Percentiles rank a stretch among this genome's conserved stretches.
These are phyloP conservation scores for Trachurus trachurus DNA, from an alignment of 2,797 vertebrate species.

Conservation along the genomic window DNA sequence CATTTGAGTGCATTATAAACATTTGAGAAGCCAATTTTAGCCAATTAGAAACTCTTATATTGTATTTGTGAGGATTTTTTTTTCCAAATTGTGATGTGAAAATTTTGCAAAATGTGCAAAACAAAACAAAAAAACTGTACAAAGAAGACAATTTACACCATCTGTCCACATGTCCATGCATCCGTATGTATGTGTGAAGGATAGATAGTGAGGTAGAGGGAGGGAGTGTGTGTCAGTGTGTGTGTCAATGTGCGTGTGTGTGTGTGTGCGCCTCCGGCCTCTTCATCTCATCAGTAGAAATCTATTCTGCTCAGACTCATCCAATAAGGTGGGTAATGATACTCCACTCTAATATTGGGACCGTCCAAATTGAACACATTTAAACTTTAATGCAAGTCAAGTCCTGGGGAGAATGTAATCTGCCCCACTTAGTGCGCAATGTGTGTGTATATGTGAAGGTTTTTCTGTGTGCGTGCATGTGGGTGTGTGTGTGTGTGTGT, in stretches of 20 bases:
- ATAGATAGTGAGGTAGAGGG: slow-evolving; percentile 13
- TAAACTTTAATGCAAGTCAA: slow-evolving; percentile 84
- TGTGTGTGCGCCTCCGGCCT: slow-evolving; percentile 67
- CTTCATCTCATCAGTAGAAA: slow-evolving; percentile 82
- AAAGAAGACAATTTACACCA: slow-evolving; percentile 34
- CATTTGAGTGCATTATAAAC: not conserved
- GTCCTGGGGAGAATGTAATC: slow-evolving; percentile 80
- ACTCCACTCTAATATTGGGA: slow-evolving; percentile 80
- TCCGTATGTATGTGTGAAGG: slow-evolving; percentile 28
- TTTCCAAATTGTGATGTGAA: not conserved
- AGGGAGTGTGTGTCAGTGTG: slow-evolving; percentile 23
- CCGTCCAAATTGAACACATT: slow-evolving; percentile 81
- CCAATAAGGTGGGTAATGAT: slow-evolving; percentile 83
- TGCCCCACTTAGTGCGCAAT: slow-evolving; percentile 56
- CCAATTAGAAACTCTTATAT: not conserved
- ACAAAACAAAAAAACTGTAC: not conserved
- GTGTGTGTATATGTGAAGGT: slow-evolving; percentile 15
- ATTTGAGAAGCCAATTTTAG: not conserved
- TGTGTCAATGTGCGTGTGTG: slow-evolving; percentile 33
- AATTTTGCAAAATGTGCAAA: not conserved
- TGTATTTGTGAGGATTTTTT: not conserved
- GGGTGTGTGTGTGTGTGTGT: slow-evolving; percentile 13
- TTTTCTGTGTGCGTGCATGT: slow-evolving; percentile 26
- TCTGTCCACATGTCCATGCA: slow-evolving; percentile 13
- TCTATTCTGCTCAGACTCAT: slow-evolving; percentile 81